Percentiles rank a stretch among this genome's conserved stretches.
Evolutionary conservation across 2,113 vertebrate species (phyloP).

Genomic region (Acinonyx jubatus): DNA sequence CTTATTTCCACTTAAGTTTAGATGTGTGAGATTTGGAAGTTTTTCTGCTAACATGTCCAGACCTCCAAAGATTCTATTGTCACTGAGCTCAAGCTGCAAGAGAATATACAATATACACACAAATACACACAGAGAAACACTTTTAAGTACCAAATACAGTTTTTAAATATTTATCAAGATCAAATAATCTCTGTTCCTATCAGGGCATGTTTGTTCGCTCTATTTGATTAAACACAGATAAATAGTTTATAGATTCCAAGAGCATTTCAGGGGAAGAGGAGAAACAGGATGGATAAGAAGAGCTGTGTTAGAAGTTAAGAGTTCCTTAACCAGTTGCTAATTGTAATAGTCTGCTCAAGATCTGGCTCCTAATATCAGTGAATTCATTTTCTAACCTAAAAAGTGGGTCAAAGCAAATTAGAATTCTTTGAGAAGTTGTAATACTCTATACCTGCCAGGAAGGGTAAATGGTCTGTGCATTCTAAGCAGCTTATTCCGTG

Average conservation of each 20-base stretch:
- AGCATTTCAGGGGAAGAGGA: not conserved
- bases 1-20: conserved; percentile 96
- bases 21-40: conserved; percentile 94
- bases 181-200: not conserved
- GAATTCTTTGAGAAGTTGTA: conserved; percentile 45
- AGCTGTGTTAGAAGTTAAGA: not conserved
- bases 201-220: not conserved
- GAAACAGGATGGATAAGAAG: not conserved
- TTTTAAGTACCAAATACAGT: not conserved
- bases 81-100: conserved; percentile 94
- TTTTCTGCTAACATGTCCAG: conserved; percentile 95
- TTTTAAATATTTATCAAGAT: not conserved
- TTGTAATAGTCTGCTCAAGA: not conserved
- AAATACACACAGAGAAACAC: conserved; percentile 15
- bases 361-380: not conserved
- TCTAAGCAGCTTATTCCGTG: not conserved
- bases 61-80: conserved; percentile 95
- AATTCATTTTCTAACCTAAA: conserved; percentile 53
- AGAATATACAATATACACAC: conserved; percentile 1
- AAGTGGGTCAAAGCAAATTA: conserved; percentile 50
- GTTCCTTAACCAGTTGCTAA: conserved; percentile 42
- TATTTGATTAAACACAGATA: not conserved
- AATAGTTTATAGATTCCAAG: not conserved
- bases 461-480: not conserved
- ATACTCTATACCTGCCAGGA: conserved; percentile 4